Evolutionary conservation across 2,888 invertebrate species (phyloP), one percentile per base, ranked within the genome.

Genomic region (Drosophila fungiperda): DNA sequence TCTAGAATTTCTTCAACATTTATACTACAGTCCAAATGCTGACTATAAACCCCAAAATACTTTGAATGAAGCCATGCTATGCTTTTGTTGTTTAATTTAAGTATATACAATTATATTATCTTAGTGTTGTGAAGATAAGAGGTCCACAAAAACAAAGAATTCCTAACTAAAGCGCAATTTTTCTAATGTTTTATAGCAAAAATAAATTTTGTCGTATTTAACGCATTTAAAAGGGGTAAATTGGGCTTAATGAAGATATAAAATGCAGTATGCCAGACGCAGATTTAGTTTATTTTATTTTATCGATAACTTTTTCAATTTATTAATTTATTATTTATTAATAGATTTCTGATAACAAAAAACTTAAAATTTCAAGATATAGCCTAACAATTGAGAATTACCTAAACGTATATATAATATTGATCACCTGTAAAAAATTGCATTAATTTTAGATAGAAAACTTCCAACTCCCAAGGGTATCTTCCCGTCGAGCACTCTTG

Each of bases 1-100:
- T 62, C 61, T 65, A 54, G 64, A 68, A 68, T 76, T 76, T 76
- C 64, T 68, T 33, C 48, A 58, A 54, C 53, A 58, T 64, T 76
- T 50, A 58, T 68, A 12, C 45, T 20, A 33, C 20, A 68, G 68
- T 60, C 38, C 40, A 67, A 72, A 53, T 20, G 63, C 62, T 76
- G 73, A 73, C 61, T 68, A 68, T 35, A 36, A 17, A 26, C 57
- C 29, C 15, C 9, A 12, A 35, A 32, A 29, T 3, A 48, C 20
- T 52, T 52, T 53, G 63, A 54, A 59, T 62, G 40, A 66, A 50
- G 49, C 45, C 26, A 26, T 23, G 23, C 15, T 3, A 15, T n/a
- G 17, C 23, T 29, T 52, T 45, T 26, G 15, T 52, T 33, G 59
- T 74, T 62, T 48, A 11, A 26, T 17, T 58, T 15, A 53, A 26